Conservation (phyloP, 2,888 invertebrate genomes). For the Scaptomyza polygonia region DNA sequence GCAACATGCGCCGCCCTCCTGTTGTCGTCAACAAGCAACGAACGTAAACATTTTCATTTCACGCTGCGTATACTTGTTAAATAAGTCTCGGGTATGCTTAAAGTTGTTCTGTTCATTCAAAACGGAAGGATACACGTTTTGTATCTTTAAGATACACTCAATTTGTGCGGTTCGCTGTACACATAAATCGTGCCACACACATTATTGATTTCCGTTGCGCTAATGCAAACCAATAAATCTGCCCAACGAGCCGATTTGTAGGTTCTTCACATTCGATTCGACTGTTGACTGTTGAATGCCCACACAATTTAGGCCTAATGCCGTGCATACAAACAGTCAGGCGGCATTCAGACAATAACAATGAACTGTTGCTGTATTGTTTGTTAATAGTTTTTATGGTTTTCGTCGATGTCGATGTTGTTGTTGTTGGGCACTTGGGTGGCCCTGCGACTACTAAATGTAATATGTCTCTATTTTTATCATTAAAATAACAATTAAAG, state of each 20-base stretch:
- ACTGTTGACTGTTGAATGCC: conserved; percentile 19
- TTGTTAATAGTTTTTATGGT: conserved; percentile 70
- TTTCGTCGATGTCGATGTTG: conserved; percentile 16
- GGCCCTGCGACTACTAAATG: conserved; percentile 46
- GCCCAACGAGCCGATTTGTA: conserved; percentile 75
- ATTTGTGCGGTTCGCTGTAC: conserved; percentile 34
- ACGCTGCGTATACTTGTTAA: conserved; percentile 30
- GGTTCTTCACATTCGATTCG: conserved; percentile 40
- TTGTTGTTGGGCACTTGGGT: conserved; percentile 33
- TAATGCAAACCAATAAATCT: conserved; percentile 76
- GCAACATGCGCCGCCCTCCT: conserved; percentile 40
- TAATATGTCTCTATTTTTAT: conserved; percentile 79
- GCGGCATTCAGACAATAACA: conserved; percentile 44
- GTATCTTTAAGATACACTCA: conserved; percentile 48
- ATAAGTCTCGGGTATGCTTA: conserved; percentile 12
- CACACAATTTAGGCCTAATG: conserved; percentile 50
- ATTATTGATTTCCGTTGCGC: conserved; percentile 77
- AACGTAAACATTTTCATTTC: conserved; percentile 4
- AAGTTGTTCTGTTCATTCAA: conserved; percentile 11
- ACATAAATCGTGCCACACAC: conserved; percentile 39
- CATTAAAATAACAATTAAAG: conserved; percentile 80
- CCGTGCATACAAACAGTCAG: conserved; percentile 1
- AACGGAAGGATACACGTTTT: conserved; percentile 19
- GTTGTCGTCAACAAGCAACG: background rate
- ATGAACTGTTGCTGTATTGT: conserved; percentile 77